phyloP scores from a whole-genome alignment of 2,113 vertebrate genomes.

The Hyperopisus bebe region DNA sequence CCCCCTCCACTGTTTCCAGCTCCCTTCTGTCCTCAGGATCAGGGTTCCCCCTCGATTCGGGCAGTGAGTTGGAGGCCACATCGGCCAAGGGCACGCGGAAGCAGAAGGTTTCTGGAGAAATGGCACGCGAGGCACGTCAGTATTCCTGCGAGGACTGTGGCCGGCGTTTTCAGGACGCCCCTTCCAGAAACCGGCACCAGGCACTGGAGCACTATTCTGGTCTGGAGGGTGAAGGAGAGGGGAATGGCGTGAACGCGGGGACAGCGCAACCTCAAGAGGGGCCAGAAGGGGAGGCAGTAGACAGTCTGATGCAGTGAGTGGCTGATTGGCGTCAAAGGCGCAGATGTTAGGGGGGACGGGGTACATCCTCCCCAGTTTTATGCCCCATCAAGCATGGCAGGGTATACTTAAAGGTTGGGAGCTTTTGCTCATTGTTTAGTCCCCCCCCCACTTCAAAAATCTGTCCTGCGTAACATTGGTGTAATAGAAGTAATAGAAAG shows the following conservation, averaged over 20 bases:
- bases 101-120: not conserved
- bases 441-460: no score
- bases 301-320: conserved; percentile 11
- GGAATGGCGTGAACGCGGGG: conserved; percentile 13
- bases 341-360: not conserved
- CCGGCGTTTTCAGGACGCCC: conserved; percentile 60
- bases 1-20: not conserved
- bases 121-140: conserved; percentile 30
- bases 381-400: no score
- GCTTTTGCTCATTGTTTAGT: no score
- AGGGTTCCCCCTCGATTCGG: not conserved
- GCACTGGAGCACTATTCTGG: conserved; percentile 53
- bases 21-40: not conserved
- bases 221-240: conserved; percentile 33
- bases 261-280: conserved; percentile 4
- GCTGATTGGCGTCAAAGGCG: not conserved
- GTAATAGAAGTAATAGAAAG: not conserved
- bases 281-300: conserved; percentile 17
- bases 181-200: conserved; percentile 64
- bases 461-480: not conserved
- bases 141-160: conserved; percentile 68
- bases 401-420: no score
- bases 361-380: no score
- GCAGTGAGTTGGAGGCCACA: not conserved
- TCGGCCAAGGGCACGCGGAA: not conserved